A percentile compares a stretch with the other conserved stretches of the same genome.
Conservation (phyloP, 2,888 invertebrate genomes). For the Oligia latruncula region DNA sequence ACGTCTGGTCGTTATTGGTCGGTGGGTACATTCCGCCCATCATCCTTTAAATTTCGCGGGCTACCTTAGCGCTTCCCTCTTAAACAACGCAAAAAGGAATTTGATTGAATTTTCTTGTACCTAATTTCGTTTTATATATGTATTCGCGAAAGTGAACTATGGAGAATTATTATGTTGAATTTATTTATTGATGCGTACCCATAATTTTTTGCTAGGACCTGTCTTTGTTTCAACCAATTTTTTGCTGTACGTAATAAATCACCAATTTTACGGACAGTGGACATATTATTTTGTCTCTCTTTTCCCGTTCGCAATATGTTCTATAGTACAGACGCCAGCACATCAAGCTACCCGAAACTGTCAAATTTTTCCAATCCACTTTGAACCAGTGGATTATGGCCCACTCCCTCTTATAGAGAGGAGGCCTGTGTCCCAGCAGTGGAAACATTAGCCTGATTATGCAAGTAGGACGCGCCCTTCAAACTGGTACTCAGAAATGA, state of each 20-base stretch:
- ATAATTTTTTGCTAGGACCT: neutral
- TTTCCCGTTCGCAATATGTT: conserved; percentile 10
- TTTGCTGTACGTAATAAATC: conserved; percentile 24
- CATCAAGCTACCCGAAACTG: no score
- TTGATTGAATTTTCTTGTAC: conserved; percentile 32
- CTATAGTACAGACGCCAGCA: no score
- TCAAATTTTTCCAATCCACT: no score
- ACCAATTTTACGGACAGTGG: conserved; percentile 7
- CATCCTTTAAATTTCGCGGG: no score
- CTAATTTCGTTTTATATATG: neutral
- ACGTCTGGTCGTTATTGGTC: no score
- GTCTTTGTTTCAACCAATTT: conserved; percentile 19
- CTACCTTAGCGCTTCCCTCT: no score
- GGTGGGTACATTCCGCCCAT: no score
- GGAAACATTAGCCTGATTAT: neutral
- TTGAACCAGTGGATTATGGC: neutral
- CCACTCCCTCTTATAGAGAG: neutral
- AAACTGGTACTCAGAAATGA: neutral
- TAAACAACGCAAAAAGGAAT: neutral
- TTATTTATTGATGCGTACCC: neutral
- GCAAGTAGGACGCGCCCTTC: neutral
- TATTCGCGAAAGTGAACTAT: neutral
- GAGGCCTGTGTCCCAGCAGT: neutral
- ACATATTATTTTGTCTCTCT: conserved; percentile 18
- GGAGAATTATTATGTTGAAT: neutral